Percentiles rank a stretch among this genome's conserved stretches.
Conservation (phyloP, 2,797 vertebrate genomes). For the Gymnoscopelus microlampas region DNA sequence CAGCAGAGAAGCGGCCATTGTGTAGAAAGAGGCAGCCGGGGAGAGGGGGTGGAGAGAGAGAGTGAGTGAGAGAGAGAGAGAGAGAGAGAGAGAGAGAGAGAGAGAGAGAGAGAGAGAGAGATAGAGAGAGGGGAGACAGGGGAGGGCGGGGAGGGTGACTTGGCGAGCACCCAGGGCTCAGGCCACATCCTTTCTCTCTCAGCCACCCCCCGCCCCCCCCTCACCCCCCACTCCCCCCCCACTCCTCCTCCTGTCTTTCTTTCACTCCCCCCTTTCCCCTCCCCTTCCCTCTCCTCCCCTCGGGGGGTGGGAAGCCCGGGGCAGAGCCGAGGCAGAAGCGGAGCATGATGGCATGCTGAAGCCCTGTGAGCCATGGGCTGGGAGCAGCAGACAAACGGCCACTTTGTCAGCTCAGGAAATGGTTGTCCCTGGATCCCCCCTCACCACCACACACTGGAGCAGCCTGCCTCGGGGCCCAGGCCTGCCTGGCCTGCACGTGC, state of each 20-base stretch:
- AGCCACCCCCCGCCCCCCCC: slow-evolving; percentile 58
- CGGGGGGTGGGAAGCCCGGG: slow-evolving; percentile 72
- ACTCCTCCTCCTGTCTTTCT: slow-evolving; percentile 51
- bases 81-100: slow-evolving; percentile 72
- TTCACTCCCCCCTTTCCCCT: slow-evolving; percentile 38
- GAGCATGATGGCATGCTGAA: slow-evolving; percentile 77
- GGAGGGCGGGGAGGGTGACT: slow-evolving; percentile 80
- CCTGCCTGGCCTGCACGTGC: slow-evolving; percentile 65
- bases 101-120: slow-evolving; percentile 32
- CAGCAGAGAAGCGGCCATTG: slow-evolving; percentile 87
- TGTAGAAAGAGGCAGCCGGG: slow-evolving; percentile 75
- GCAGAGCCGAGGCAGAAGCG: slow-evolving; percentile 74
- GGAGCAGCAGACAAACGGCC: slow-evolving; percentile 77
- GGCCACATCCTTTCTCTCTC: slow-evolving; percentile 81
- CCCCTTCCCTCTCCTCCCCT: slow-evolving; percentile 37
- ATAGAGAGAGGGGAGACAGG: slow-evolving; percentile 57
- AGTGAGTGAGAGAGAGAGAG: slow-evolving; percentile 46
- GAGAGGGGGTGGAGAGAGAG: slow-evolving; percentile 69
- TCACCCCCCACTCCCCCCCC: slow-evolving; percentile 51
- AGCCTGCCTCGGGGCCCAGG: slow-evolving; percentile 60
- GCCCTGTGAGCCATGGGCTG: slow-evolving; percentile 70
- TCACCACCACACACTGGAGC: slow-evolving; percentile 76
- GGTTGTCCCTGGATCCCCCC: slow-evolving; percentile 83
- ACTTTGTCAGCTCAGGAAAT: slow-evolving; percentile 84
- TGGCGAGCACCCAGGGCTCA: slow-evolving; percentile 82